Percentiles rank a stretch among this genome's conserved stretches.
Evolutionary conservation across 1,140 invertebrate species (phyloP).

Genomic region (Mycetomoellerius zeteki): DNA sequence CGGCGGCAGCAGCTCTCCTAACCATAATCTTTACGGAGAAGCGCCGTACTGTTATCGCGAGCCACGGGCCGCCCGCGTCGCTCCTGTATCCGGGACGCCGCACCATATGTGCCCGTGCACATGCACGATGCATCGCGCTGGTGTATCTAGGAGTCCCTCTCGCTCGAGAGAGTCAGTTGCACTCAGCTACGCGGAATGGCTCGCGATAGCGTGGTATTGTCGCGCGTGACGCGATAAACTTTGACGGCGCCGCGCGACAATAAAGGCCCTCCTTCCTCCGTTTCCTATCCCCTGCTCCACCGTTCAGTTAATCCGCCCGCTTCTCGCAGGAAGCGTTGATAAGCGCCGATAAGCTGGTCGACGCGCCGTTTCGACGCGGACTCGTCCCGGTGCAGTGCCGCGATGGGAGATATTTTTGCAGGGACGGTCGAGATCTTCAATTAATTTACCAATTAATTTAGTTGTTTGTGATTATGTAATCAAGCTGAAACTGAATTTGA

Average conservation of each 20-base stretch:
- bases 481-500: too few relatives aligned
- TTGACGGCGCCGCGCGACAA: constrained; percentile 50
- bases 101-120: constrained; percentile 24
- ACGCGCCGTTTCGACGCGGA: background rate
- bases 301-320: constrained; percentile 32
- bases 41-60: constrained; percentile 21
- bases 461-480: too few relatives aligned
- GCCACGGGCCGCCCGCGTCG: background rate
- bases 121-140: constrained; percentile 17
- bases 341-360: constrained; percentile 24
- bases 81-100: background rate
- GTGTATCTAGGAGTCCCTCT: background rate
- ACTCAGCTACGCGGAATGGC: constrained; percentile 44
- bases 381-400: too few relatives aligned
- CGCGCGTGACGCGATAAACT: constrained; percentile 56
- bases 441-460: too few relatives aligned
- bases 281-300: too few relatives aligned
- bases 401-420: background rate
- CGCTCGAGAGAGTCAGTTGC: constrained; percentile 3
- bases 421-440: too few relatives aligned
- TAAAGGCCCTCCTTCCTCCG: constrained; percentile 32
- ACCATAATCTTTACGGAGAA: constrained; percentile 28
- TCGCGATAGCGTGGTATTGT: constrained; percentile 56
- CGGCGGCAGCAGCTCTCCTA: background rate
- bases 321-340: constrained; percentile 53